Base-by-base conservation (phyloP, 2,797 vertebrate genomes). In the Mormyrus hasselquistii region DNA sequence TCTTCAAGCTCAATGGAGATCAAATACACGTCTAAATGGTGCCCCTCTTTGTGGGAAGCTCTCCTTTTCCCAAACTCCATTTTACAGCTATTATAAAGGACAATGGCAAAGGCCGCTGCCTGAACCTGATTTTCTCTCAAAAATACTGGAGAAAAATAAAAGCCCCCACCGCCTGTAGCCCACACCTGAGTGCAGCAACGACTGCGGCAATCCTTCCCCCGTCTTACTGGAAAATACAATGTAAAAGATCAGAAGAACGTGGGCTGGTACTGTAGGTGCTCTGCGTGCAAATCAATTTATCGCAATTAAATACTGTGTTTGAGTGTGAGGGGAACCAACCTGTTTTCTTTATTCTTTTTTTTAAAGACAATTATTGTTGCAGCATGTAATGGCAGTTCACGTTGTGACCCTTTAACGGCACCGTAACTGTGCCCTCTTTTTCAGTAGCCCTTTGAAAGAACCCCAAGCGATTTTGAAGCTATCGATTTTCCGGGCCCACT, bases 401-500 rank as follows among this genome's bases (percentile, higher is more conserved):
- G 90, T 93, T 79, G 91, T 92, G 94, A 94, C 93, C 93, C 22
- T 9, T 91, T 94, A 96, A 95, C 93, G 93, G 93, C 93, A 89
- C 87, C 90, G 89, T 93, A 92, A 94, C 95, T 96, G 94, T 93
- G 93, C 92, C 93, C 90, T 14, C 29, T 73, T 82, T 91, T 88
- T 92, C n/a, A 50, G 92, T 89, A 86, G 88, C 92, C 92, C 94
- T 92, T 93, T 94, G 91, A 93, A 93, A 93, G 93, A 94, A 92
- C 94, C 90, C 93, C 94, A 94, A 96, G 93, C 91, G 92, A 96
- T 94, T 95, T 93, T 94, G 91, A 93, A 93, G 91, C 90, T 95
- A 97, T 97, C 92, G 96, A 97, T 97, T 95, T 92, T 86, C 22
- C 89, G 92, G 93, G 90, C 93, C 93, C 92, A 91, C 93, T 95